Conservation (phyloP, 92 coral and sea anemone genomes). For the Plumapathes pennacea region DNA sequence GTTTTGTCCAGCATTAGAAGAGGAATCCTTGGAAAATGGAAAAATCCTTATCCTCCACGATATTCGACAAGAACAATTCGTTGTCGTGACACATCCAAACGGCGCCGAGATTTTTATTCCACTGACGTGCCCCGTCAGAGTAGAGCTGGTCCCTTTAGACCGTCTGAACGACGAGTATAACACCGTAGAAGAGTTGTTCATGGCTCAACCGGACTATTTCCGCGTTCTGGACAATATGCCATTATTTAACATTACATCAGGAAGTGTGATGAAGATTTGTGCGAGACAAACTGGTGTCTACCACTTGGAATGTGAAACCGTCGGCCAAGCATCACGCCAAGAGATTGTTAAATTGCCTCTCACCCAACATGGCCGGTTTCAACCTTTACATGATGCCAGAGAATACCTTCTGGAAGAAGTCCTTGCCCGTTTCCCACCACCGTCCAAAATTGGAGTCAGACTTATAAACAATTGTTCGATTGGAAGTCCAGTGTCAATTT, state of each 20-base stretch:
- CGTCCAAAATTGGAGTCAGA: slow-evolving; percentile 41
- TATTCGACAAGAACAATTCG: slow-evolving; percentile 19
- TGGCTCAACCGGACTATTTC: slow-evolving; percentile 29
- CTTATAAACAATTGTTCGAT: too few relatives aligned
- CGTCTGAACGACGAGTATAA: slow-evolving; percentile 1
- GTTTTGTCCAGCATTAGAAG: slow-evolving; percentile 11
- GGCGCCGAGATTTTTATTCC: slow-evolving; percentile 27
- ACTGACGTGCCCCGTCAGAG: slow-evolving; percentile 27
- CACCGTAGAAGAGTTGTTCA: slow-evolving; percentile 29
- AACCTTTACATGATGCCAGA: slow-evolving; percentile 39
- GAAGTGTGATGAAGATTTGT: slow-evolving; percentile 24
- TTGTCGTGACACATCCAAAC: slow-evolving; percentile 14
- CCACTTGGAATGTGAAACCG: slow-evolving; percentile 27
- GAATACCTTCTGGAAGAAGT: slow-evolving; percentile 46
- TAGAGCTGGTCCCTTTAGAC: slow-evolving; percentile 28
- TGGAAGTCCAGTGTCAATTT: too few relatives aligned
- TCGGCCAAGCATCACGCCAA: background rate
- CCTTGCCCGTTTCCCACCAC: slow-evolving; percentile 15
- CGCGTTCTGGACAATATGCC: slow-evolving; percentile 49
- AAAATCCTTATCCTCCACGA: slow-evolving; percentile 28
- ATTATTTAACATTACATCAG: slow-evolving; percentile 27
- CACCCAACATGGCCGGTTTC: slow-evolving; percentile 43
- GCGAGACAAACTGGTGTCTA: slow-evolving; percentile 6
- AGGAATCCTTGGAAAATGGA: slow-evolving; percentile 25
- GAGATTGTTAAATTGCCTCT: slow-evolving; percentile 25